Evolutionary conservation across 1,140 invertebrate genomes (phyloP), one percentile per base, ranked within the genome.

Genomic region (Arctopsyche grandis): DNA sequence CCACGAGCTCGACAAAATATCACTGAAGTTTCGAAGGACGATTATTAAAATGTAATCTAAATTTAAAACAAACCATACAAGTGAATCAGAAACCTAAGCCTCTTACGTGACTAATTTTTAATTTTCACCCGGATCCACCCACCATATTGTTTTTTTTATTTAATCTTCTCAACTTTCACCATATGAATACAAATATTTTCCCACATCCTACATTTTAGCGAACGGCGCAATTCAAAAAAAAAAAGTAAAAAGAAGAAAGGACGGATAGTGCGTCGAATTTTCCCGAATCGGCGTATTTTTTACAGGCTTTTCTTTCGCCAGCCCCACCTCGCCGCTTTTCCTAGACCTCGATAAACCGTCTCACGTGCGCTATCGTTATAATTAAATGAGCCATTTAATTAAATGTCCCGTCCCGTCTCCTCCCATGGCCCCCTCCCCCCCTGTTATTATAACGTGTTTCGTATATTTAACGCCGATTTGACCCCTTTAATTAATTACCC

Each of bases 401-500:
- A 79, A 78, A 76, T 77, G 71, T 66, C 71, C 78, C 56, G 56
- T 75, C 77, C 76, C 69, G 29, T 70, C 77, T 73, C 70, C 44
- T 48, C 73, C 76, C 73, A 70, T 70, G 73, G 78, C 70, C 74
- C 77, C 75, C 75, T 44, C 63, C 75, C 73, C 75, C 73, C 74
- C 77, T 60, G 63, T 79, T 80, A 78, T 78, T 80, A 78, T 79
- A 74, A 82, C 81, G 78, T 77, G 78, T 76, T 79, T 81, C 71
- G 81, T 79, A 78, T 82, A 80, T 80, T 80, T 78, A 82, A 63
- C 66, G 70, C 58, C 46, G 29, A 76, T 81, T 81, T 78, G 73
- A 81, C 80, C 80, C 77, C 21, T 79, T 75, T 76, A 78, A 79
- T 81, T 79, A 81, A 81, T 78, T 78, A 74, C 69, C 43, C 46